Base-by-base conservation (phyloP, 53 echinoderm and acorn worm species). In the Actinopyga echinites region DNA sequence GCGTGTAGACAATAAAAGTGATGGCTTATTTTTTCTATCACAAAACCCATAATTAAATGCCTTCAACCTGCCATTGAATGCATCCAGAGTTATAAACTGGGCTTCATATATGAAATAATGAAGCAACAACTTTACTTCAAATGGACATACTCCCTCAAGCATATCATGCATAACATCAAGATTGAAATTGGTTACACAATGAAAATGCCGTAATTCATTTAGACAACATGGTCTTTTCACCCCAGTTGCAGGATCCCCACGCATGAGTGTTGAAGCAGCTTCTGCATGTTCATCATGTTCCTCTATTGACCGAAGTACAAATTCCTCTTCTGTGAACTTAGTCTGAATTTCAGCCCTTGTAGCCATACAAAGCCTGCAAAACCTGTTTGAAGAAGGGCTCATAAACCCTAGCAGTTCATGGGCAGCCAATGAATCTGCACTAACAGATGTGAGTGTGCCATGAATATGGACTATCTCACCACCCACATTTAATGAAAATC, bases 101-200 rank as follows among this genome's bases (percentile, higher is more conserved):
- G 89, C 89, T 15, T 63, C 28, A 9, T 82, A 24, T 28, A 91
- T 40, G 3, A 93, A 73, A 25, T 82, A 67, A 12, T 82, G 77
- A 8, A 91, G 86, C 13, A 88, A 32, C 22, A 90, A 52, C 15
- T 90, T 88, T 28, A 93, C 79, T 69, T 93, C 90, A 88, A 73
- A 90, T 0, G 88, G 89, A 23, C 71, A 86, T 10, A 93, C 75
- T 10, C 90, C 87, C 35, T 93, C 93, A 22, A 87, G 57, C 31
- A 90, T 35, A 67, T 86, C 90, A 82, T 93, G 93, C 93, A 94
- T 91, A 1, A 84, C 22, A 54, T 90, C 91, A 24, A 86, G 68
- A 30, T 84, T 86, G 28, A 52, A 85, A 22, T 84, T 84, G 2
- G 67, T 83, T 5, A 74, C 77, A 64, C 75, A 52, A 74, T 93